phyloP scores from a whole-genome alignment of 1,140 invertebrate species.

The Trichomalopsis sarcophagae region DNA sequence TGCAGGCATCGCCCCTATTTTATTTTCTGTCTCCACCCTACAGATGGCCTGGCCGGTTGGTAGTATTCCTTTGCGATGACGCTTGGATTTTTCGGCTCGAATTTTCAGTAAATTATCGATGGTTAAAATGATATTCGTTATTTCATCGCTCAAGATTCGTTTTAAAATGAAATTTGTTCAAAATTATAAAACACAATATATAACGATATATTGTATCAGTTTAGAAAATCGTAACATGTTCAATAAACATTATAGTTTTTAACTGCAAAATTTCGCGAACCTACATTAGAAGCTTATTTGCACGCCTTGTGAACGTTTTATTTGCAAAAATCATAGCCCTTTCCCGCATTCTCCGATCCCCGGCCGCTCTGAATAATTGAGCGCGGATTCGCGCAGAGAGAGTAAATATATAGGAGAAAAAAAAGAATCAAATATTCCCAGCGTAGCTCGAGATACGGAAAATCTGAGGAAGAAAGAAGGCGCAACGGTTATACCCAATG shows the following conservation, averaged over 20 bases:
- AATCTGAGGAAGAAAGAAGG: neutral
- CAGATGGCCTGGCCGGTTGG: neutral
- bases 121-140: too few species aligned
- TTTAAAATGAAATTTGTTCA: too few species aligned
- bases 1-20: neutral
- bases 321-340: constrained; percentile 41
- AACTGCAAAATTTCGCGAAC: too few species aligned
- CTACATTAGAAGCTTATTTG: neutral
- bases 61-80: neutral
- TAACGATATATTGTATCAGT: too few species aligned
- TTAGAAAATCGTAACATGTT: too few species aligned
- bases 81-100: too few species aligned
- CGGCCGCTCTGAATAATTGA: constrained; percentile 20
- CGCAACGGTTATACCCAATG: constrained; percentile 6
- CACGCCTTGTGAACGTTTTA: constrained; percentile 10
- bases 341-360: constrained; percentile 4
- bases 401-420: neutral
- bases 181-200: too few species aligned
- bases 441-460: neutral
- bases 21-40: neutral
- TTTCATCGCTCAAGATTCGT: too few species aligned
- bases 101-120: too few species aligned
- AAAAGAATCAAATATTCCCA: constrained; percentile 16
- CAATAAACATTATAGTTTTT: too few species aligned
- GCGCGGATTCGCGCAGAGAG: neutral